Evolutionary conservation across 2,113 vertebrate species (phyloP).

Genomic region (Diglossa brunneiventris): DNA sequence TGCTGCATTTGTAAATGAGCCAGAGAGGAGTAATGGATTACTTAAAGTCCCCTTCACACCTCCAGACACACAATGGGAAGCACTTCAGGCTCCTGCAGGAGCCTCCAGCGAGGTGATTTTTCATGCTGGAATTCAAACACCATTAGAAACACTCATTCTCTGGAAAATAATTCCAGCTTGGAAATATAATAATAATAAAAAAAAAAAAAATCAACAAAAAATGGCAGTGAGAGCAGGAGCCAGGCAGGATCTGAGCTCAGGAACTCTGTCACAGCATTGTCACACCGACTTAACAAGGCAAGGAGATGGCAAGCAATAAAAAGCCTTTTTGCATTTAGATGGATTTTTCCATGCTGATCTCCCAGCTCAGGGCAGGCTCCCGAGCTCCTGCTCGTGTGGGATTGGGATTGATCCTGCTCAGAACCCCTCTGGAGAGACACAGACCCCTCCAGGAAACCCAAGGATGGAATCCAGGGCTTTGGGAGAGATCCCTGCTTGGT

Average conservation of each 20-base stretch:
- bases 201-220: neutral
- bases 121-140: slow-evolving; percentile 16
- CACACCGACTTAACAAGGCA: neutral
- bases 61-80: neutral
- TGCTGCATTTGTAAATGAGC: neutral
- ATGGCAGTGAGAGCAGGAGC: neutral
- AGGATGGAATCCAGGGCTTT: neutral
- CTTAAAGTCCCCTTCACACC: slow-evolving; percentile 5
- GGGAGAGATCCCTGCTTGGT: neutral
- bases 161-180: neutral
- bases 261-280: neutral
- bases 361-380: neutral
- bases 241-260: neutral
- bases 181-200: neutral
- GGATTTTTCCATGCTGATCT: neutral
- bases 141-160: slow-evolving; percentile 10
- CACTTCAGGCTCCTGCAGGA: neutral
- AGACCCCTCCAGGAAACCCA: fast-evolving
- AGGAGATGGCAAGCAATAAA: neutral
- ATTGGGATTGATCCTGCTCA: neutral
- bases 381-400: fast-evolving
- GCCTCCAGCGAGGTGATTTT: slow-evolving; percentile 32
- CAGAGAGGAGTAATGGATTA: neutral
- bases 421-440: neutral
- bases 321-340: neutral